Evolutionary conservation across 2,888 invertebrate species (phyloP).

Genomic region (Mythimna pallens): DNA sequence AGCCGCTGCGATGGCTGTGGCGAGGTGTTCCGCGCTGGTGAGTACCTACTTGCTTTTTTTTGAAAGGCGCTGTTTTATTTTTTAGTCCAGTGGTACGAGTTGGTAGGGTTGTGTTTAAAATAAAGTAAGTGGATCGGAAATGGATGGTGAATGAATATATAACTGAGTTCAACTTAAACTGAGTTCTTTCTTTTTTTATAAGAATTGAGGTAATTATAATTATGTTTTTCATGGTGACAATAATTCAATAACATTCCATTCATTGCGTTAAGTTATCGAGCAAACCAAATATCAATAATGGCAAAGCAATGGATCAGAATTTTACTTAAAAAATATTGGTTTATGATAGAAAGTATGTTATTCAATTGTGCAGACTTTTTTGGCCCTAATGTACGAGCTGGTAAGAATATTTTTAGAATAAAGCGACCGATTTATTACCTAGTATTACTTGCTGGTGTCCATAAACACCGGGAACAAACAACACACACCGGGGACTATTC

Average conservation of each 20-base stretch:
- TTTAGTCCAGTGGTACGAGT: conserved; percentile 16
- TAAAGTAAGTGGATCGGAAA: not conserved
- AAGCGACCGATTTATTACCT: too few species aligned
- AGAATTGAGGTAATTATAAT: not conserved
- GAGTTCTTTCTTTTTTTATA: too few species aligned
- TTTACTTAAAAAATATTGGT: not conserved
- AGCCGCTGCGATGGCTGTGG: conserved; percentile 99
- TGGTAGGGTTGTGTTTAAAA: not conserved
- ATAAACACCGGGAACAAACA: too few species aligned
- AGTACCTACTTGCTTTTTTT: conserved; percentile 82
- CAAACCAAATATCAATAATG: too few species aligned
- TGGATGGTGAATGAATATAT: too few species aligned
- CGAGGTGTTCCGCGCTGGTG: conserved; percentile 99
- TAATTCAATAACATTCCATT: not conserved
- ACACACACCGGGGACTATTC: too few species aligned
- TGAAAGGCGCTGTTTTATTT: not conserved
- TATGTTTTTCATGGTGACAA: not conserved
- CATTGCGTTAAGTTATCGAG: not conserved
- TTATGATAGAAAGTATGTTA: too few species aligned
- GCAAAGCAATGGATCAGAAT: not conserved
- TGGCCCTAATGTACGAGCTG: too few species aligned
- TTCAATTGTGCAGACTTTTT: too few species aligned
- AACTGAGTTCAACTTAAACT: too few species aligned
- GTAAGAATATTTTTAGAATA: too few species aligned
- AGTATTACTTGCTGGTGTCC: too few species aligned